Evolutionary conservation across 2,888 invertebrate genomes (phyloP), one percentile per base, ranked within the genome.

Genomic region (Pterostichus madidus): DNA sequence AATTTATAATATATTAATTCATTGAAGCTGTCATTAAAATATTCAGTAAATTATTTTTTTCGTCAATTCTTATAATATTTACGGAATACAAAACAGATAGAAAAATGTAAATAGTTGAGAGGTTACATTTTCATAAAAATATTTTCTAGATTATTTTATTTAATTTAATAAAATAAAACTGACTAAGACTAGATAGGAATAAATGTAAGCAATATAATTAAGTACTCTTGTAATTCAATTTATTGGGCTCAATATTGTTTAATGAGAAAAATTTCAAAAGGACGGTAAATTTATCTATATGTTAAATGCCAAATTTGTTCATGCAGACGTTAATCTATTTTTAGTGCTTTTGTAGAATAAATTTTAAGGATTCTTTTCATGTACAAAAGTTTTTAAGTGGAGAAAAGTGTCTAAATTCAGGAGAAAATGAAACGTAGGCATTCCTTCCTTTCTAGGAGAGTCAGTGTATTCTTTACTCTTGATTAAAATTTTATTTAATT

Each of bases 401-500:
- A 52, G 52, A 8, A 52, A 64, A 64, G 64, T 35, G 35, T 31
- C 32, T 32, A 64, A 59, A 64, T 64, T 64, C 32, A 64, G 8
- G 49, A n/a, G 32, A 64, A 64, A 64, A 35, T 64, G 64, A 64
- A 64, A 64, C 35, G 35, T 35, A 39, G 32, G 39, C 64, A 39
- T 35, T 35, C 35, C 35, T 64, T 35, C 13, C 32, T 35, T 24
- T 32, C 35, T 64, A n/a, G n/a, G n/a, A n/a, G 64, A 35, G 64
- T 6, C 64, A 64, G 13, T n/a, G 8, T 31, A 17, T 56, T 56
- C n/a, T 35, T 64, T 39, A 64, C n/a, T 64, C 64, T 64, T 64
- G 35, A 64, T 64, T 64, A 64, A 35, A 64, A 35, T 13, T 64
- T 59, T 59, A 31, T 59, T 59, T 59, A 24, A 59, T 59, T 59